Base-by-base conservation (phyloP, 2,888 invertebrate genomes). In the Caenorhabditis sp. region DNA sequence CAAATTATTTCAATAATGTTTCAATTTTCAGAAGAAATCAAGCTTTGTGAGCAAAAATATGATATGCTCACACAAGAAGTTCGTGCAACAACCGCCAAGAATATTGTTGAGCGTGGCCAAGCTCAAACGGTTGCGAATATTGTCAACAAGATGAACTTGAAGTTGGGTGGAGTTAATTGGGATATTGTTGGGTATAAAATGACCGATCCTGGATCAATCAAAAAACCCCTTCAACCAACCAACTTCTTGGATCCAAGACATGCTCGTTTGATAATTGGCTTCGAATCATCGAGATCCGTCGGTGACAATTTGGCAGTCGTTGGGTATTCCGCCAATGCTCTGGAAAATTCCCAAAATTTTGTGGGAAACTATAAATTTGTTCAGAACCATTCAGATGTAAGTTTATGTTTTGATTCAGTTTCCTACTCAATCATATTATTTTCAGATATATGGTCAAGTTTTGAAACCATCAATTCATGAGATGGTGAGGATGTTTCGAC, bases 301-400 rank as follows among this genome's bases (percentile, higher is more conserved):
- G 25, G 17, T 8, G 17, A 21, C n/a, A 17, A 56, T 26, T 4
- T n/a, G 10, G 21, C 5, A 56, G 14, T 5, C 10, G 36, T 69
- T 21, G 72, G 72, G 1, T 64, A 26, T 25, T 62, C 54, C 1
- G 63, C 67, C 43, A 72, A 72, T 60, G 31, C 17, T 21, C 8
- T n/a, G 8, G 20, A 31, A 21, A 25, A 56, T 20, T 49, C 49
- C 2, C 68, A 69, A 36, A 27, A 43, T n/a, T 72, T 59, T 63
- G 17, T 56, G 21, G 72, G 72, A 38, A 68, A 57, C 31, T 72
- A 59, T 64, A 20, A 53, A 23, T 72, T 58, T 49, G 52, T 68
- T 26, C 14, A 49, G 12, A 31, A 59, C 14, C 12, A 38, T 38
- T 36, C 27, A 27, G 59, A 53, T 23, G 50, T 36, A n/a, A 26